Base-by-base conservation (phyloP, 2,113 vertebrate genomes). In the Rhabdornis inornatus region DNA sequence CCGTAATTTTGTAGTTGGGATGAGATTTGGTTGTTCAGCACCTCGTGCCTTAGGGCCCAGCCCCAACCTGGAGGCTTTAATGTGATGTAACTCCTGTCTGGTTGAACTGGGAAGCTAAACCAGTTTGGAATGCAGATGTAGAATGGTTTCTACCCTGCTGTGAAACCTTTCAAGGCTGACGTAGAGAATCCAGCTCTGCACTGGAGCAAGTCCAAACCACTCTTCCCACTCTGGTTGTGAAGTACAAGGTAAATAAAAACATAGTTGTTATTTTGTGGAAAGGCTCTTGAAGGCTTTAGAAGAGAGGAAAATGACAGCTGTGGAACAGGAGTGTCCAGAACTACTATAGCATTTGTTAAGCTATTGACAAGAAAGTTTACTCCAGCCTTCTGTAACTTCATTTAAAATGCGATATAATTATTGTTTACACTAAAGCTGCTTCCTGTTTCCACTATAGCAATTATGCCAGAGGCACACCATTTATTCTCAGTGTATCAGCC, bases 391-490 rank as follows among this genome's bases (percentile, higher is more conserved):
- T 79, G 31, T 65, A 90, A 65, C 80, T 71, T 94, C 37, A 60
- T 95, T 87, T 92, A 60, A 89, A 79, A 66, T 47, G 75, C 70
- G n/a, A 25, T 92, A 30, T 91, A 89, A 94, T 94, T 84, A 75
- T 28, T 92, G 52, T 76, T 95, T 91, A 89, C 0, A 1, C 53
- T 76, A 21, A 74, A 87, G 72, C 81, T 87, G 40, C 50, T 95
- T 96, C 95, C 93, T 95, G 74, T 87, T 95, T 94, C 55, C 87
- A 50, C 28, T 37, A 3, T 10, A 72, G 63, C 53, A 47, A 69
- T 83, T 77, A 39, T 42, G 39, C 78, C 28, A 31, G 78, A 94
- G 87, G 94, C 91, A 72, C 35, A 55, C 47, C 28, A 7, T 47
- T 86, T 72, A 66, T 35, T 89, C 69, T 3, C 7, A 53, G 33